Percentiles rank a stretch among this genome's conserved stretches.
Conservation (phyloP, 2,113 vertebrate genomes). For the Campylomormyrus numenius region DNA sequence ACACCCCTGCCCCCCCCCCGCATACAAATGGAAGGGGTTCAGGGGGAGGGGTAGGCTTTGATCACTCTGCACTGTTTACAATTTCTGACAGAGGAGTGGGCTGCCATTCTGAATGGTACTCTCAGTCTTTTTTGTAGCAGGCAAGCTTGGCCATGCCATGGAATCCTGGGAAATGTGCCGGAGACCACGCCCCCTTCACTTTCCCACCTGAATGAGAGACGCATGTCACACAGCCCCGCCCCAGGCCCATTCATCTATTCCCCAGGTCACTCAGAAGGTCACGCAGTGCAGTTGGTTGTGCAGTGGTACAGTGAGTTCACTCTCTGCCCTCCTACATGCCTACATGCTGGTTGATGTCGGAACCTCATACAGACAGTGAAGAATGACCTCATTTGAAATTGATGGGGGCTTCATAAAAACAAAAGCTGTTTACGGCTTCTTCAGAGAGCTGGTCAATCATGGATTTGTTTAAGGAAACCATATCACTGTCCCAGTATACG, state of each 20-base stretch:
- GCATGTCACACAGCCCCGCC: background rate
- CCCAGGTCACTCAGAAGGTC: background rate
- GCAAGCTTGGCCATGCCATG: background rate
- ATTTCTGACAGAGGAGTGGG: background rate
- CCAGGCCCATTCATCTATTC: background rate
- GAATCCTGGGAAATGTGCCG: background rate
- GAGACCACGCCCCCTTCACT: background rate
- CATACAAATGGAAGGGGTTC: background rate
- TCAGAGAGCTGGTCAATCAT: background rate
- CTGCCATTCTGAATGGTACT: background rate
- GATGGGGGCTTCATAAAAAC: background rate
- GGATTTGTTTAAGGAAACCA: background rate
- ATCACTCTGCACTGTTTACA: conserved; percentile 14
- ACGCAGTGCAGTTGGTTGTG: background rate
- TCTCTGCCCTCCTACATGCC: background rate
- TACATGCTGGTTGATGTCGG: background rate
- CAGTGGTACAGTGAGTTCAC: background rate
- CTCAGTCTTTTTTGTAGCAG: background rate
- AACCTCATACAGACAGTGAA: background rate
- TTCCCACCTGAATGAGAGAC: background rate
- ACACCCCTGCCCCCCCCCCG: background rate
- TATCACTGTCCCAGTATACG: background rate
- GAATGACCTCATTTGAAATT: background rate
- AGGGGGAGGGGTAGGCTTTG: conserved; percentile 1
- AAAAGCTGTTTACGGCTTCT: background rate